Evolutionary conservation across 2,888 invertebrate species (phyloP).

Genomic region (Orthonychiurus folsomi): DNA sequence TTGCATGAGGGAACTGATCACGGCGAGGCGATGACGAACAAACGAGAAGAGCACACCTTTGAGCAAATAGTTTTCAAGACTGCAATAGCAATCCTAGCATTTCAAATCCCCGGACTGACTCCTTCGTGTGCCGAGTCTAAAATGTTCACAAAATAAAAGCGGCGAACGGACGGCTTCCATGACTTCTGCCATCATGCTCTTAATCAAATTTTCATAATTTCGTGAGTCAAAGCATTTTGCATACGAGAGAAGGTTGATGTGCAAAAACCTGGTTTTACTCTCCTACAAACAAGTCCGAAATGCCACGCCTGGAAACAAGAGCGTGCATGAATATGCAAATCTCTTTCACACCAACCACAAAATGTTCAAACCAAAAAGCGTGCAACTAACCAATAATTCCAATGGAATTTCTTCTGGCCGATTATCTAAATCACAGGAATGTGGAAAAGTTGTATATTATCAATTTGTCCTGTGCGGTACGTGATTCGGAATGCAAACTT

Average conservation of each 20-base stretch:
- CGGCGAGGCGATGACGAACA: background rate
- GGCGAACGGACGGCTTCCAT: background rate
- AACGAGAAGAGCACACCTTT: slow-evolving; percentile 1
- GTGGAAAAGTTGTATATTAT: too few relatives aligned
- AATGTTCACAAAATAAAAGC: background rate
- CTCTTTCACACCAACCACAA: background rate
- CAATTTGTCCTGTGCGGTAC: too few relatives aligned
- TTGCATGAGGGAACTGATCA: background rate
- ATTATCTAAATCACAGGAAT: too few relatives aligned
- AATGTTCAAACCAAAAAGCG: background rate
- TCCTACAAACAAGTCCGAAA: background rate
- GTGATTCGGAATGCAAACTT: too few relatives aligned
- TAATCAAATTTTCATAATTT: background rate
- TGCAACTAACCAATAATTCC: background rate
- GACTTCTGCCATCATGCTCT: background rate
- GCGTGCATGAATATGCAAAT: slow-evolving; percentile 1
- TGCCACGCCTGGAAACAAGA: too few relatives aligned
- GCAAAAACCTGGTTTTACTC: background rate
- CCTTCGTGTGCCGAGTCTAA: background rate
- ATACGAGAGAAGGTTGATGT: background rate
- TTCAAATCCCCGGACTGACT: background rate
- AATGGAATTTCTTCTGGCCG: too few relatives aligned
- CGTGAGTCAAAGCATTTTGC: slow-evolving; percentile 1
- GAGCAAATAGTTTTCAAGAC: background rate
- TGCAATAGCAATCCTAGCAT: too few relatives aligned